A percentile compares a stretch with the other conserved stretches of the same genome.
phyloP scores from a whole-genome alignment of 1,140 invertebrate species.

The Chrysopa pallens region DNA sequence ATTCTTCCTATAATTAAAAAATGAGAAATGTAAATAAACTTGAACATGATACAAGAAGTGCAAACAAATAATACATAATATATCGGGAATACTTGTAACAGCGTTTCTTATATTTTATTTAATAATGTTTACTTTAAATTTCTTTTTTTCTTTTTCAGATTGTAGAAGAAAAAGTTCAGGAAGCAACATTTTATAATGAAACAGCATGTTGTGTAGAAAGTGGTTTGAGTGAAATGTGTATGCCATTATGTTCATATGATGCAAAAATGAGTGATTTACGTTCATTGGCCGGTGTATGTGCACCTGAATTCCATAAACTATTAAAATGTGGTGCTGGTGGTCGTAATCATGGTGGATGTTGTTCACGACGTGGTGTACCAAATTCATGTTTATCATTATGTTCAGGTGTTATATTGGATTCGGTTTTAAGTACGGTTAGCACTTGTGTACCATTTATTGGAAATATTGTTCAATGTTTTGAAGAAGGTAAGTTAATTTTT shows the following conservation, averaged over 20 bases:
- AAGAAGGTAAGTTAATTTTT: slow-evolving; percentile 41
- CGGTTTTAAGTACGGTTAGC: slow-evolving; percentile 28
- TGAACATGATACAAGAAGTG: too few species aligned
- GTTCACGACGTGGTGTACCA: slow-evolving; percentile 52
- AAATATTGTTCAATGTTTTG: slow-evolving; percentile 68
- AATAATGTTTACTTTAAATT: too few species aligned
- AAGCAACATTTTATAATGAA: slow-evolving; percentile 44
- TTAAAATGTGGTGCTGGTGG: slow-evolving; percentile 51
- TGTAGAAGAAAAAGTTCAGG: slow-evolving; percentile 33
- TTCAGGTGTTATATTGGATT: slow-evolving; percentile 44
- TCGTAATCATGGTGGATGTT: slow-evolving; percentile 57
- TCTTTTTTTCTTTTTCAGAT: slow-evolving; percentile 20
- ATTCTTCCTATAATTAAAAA: too few species aligned
- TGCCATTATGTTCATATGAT: slow-evolving; percentile 66
- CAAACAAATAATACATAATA: too few species aligned
- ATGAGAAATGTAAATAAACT: too few species aligned
- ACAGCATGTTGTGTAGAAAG: slow-evolving; percentile 56
- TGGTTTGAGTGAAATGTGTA: slow-evolving; percentile 46
- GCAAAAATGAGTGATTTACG: slow-evolving; percentile 60
- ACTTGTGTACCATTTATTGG: slow-evolving; percentile 60
- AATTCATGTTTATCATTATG: slow-evolving; percentile 49
- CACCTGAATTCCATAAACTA: slow-evolving; percentile 43
- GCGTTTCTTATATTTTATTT: too few species aligned
- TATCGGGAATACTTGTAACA: too few species aligned
- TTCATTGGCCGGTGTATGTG: slow-evolving; percentile 40